phyloP scores from a whole-genome alignment of 2,113 vertebrate genomes.

The Anser cygnoides region DNA sequence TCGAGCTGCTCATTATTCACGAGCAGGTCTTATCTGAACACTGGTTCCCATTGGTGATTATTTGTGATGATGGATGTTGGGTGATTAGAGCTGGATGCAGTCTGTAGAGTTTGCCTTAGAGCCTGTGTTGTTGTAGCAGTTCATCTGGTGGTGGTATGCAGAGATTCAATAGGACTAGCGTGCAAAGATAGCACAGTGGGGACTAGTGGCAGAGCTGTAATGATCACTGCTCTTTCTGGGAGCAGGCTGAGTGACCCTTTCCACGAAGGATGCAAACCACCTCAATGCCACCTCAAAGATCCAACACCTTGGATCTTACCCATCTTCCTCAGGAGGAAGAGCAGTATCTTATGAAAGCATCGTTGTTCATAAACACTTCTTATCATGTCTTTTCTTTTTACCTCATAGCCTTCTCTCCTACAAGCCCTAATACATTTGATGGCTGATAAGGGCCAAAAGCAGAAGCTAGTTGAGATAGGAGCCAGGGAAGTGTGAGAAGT shows the following conservation, averaged over 20 bases:
- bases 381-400: neutral
- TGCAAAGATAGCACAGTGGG: neutral
- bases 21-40: slow-evolving; percentile 19
- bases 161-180: neutral
- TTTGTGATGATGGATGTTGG: slow-evolving; percentile 24
- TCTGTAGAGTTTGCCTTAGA: neutral
- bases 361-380: neutral
- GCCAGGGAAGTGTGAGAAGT: slow-evolving; percentile 2
- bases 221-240: neutral
- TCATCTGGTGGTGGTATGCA: neutral
- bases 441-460: slow-evolving; percentile 51
- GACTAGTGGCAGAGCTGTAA: neutral
- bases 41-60: neutral
- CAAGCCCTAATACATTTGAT: neutral
- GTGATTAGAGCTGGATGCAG: neutral
- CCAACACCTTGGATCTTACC: neutral
- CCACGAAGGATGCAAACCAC: neutral
- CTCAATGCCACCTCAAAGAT: neutral
- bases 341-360: neutral
- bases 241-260: neutral
- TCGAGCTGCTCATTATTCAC: slow-evolving; percentile 12
- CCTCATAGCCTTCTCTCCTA: neutral
- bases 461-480: slow-evolving; percentile 63
- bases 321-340: neutral
- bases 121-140: neutral